Percentiles rank a stretch among this genome's conserved stretches.
phyloP scores from a whole-genome alignment of 1,140 invertebrate species.

The Charaxes varanes region DNA sequence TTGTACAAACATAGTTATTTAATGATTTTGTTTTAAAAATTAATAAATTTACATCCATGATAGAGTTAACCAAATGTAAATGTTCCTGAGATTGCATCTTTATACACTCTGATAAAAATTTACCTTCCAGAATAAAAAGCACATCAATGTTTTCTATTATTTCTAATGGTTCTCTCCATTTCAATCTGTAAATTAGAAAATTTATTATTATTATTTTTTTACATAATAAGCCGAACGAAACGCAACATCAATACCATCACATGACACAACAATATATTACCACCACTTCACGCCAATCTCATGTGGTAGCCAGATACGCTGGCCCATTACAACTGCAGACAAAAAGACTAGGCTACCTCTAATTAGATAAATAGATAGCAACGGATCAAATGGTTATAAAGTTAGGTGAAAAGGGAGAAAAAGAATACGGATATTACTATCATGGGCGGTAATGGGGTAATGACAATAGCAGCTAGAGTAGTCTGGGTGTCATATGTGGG shows the following conservation, averaged over 20 bases:
- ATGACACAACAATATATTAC: no score
- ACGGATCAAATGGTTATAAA: no score
- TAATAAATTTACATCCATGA: conserved; percentile 34
- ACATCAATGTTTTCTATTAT: conserved; percentile 30
- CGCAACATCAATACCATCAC: no score
- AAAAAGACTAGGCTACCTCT: neutral
- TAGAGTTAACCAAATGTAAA: conserved; percentile 37
- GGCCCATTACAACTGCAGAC: no score
- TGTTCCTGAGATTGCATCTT: conserved; percentile 25
- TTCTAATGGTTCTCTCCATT: conserved; percentile 33
- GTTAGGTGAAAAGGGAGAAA: no score
- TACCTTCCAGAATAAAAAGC: conserved; percentile 50
- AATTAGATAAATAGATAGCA: no score
- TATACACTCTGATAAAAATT: conserved; percentile 39
- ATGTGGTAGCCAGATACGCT: no score
- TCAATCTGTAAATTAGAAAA: conserved; percentile 35
- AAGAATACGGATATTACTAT: no score
- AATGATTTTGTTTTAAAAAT: conserved; percentile 34
- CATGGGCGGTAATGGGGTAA: no score
- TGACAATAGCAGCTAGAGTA: no score
- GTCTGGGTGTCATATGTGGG: no score
- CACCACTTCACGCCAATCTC: no score
- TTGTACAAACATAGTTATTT: conserved; percentile 40
- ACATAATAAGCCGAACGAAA: neutral
- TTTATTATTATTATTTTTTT: neutral